Percentiles rank a stretch among this genome's conserved stretches.
Evolutionary conservation across 2,113 vertebrate species (phyloP).

Genomic region (Mormoops blainvillei): DNA sequence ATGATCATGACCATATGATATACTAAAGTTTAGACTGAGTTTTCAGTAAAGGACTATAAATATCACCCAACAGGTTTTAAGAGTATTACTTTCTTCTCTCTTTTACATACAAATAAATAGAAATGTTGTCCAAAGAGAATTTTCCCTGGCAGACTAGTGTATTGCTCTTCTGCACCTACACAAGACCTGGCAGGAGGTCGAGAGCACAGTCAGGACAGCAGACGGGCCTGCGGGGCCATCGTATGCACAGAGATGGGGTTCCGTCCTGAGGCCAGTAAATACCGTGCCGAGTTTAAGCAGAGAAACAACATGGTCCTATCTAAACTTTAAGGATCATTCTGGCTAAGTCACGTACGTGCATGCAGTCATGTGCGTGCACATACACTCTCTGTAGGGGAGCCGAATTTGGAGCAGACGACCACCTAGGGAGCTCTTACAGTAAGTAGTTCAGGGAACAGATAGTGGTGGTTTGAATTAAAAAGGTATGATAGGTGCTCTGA

Average conservation of each 20-base stretch:
- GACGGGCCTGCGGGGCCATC: not conserved
- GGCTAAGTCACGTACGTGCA: not conserved
- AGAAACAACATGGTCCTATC: not conserved
- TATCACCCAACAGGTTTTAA: not conserved
- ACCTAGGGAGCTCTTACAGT: not conserved
- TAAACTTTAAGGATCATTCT: not conserved
- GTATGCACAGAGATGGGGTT: not conserved
- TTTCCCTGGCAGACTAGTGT: not conserved
- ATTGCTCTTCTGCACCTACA: not conserved
- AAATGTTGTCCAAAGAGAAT: not conserved
- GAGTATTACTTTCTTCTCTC: not conserved
- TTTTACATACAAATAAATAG: not conserved
- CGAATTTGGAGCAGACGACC: not conserved
- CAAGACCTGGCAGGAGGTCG: not conserved
- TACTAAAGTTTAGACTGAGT: not conserved
- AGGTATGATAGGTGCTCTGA: not conserved
- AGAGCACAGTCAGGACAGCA: not conserved
- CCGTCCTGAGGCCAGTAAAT: not conserved
- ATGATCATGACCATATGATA: not conserved
- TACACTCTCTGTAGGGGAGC: not conserved
- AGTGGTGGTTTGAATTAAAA: not conserved
- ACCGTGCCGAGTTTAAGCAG: not conserved
- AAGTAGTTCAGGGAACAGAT: not conserved
- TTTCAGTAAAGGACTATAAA: not conserved
- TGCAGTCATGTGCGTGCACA: too few relatives aligned